Base-by-base conservation (phyloP, 2,797 vertebrate species). In the Gobio occitaniae region DNA sequence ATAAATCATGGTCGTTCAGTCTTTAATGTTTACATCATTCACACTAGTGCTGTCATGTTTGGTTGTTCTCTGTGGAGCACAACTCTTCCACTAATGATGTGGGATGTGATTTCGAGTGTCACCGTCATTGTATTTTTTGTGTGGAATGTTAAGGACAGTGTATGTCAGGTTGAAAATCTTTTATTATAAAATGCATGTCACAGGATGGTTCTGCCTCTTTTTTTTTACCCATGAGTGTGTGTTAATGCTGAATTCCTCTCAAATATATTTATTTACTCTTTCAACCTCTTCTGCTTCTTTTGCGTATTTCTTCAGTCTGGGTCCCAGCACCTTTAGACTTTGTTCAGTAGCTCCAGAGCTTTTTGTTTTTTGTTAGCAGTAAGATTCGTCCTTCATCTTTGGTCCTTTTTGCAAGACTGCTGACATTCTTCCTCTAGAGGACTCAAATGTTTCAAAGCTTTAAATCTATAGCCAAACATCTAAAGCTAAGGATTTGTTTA, bases 381-480 rank as follows among this genome's bases (percentile, higher is more conserved):
- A 63, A 63, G 21, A 56, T 13, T 36, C 63, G 54, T 50, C 54
- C 69, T 82, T 74, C 17, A 82, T 74, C 65, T 80, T 54, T 41
- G 29, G 65, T 25, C 32, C 36, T 80, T 69, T 80, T 41, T 29
- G 10, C 15, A 21, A 69, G 48, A n/a, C 78, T 44, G 50, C 48
- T 69, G 48, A 56, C 66, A 56, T 70, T 70, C 65, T 54, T 70
- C 13, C 79, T 70, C 50, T 54, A 17, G 48, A 80, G 79, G 63
- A 54, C 48, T 44, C 21, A 17, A 3, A 25, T 70, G 21, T 21
- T 41, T 54, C 17, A 2, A 80, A 70, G 50, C 48, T 54, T 80
- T 70, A 80, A 80, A 56, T 70, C 66, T 70, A 25, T 11, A 56
- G 13, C 13, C 32, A 3, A 69, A 38, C 7, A 80, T 69, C 48